These are phyloP conservation scores for Drosophila cardini DNA, from an alignment of 1,140 invertebrate genomes.

Conservation along the genomic window DNA sequence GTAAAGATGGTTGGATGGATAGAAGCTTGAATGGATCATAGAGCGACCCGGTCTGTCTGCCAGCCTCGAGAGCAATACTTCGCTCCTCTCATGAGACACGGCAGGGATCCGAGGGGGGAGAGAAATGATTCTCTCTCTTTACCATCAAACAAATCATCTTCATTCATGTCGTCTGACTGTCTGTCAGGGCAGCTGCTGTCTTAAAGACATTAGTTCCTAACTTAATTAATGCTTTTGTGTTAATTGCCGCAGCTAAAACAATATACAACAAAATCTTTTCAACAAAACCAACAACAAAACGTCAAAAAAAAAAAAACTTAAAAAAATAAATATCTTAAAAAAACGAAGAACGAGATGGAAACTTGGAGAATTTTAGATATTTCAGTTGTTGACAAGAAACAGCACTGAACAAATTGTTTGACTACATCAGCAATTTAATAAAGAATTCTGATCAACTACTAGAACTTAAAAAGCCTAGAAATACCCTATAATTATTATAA, in stretches of 20 bases:
- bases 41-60: constrained; percentile 21
- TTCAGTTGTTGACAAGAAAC: constrained; percentile 13
- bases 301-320: neutral
- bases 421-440: neutral
- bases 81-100: neutral
- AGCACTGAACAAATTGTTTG: constrained; percentile 19
- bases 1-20: neutral
- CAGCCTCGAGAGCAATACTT: constrained; percentile 52
- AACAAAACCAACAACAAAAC: constrained; percentile 20
- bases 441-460: neutral
- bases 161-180: constrained; percentile 77
- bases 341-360: neutral
- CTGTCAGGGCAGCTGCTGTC: constrained; percentile 70
- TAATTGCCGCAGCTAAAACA: constrained; percentile 67
- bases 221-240: constrained; percentile 82
- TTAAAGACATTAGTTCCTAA: constrained; percentile 78
- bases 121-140: constrained; percentile 2
- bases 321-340: neutral
- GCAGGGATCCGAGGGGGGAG: neutral
- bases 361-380: neutral
- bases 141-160: constrained; percentile 61
- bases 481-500: neutral
- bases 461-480: neutral
- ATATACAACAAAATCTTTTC: constrained; percentile 22
- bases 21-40: constrained; percentile 15